Evolutionary conservation across 2,113 vertebrate species (phyloP), one percentile per base, ranked within the genome.

Genomic region (Paralichthys olivaceus): DNA sequence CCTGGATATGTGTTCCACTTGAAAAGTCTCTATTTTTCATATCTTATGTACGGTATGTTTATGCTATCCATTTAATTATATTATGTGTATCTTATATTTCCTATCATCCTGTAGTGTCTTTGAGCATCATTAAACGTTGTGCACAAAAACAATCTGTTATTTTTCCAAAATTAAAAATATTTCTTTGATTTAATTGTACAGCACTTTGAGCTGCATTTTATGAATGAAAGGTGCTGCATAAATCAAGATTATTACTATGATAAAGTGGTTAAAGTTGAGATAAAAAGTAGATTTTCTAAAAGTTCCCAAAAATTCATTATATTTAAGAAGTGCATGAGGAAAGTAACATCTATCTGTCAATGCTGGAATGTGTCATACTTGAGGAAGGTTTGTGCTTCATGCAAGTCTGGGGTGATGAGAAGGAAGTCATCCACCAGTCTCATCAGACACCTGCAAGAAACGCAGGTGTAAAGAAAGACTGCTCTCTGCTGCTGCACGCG

Each of bases 351-450:
- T 40, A 51, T 53, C 6, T 32, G 43, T 15, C 15, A 43, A 58
- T 25, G 17, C 1, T 28, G 25, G 15, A 14, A 49, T 11, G 65
- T 0, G 76, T 23, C 92, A 0, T 95, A 99, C 98, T 91, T 95
- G 15, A 99, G 93, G 73, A 98, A 99, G 14, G 72, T 65, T 76
- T 92, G 92, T 15, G 97, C 98, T 75, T 94, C 92, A 0, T 37
- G 59, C 54, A 96, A 87, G 79, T 97, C 93, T 17, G 97, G 96
- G 0, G 97, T 99, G 75, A 99, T 94, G 43, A 99, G 92, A 79
- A 99, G 93, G 72, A 98, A 99, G 75, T 99, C 97, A 49, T 99
- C 98, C 56, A 98, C 93, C 72, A 99, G 84, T 54, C 97, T 95
- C 94, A 99, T 94, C 25, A 99, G 87, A 89, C 95, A 72, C 78